phyloP scores from a whole-genome alignment of 2,113 vertebrate genomes.

The Platycercus adscitus region DNA sequence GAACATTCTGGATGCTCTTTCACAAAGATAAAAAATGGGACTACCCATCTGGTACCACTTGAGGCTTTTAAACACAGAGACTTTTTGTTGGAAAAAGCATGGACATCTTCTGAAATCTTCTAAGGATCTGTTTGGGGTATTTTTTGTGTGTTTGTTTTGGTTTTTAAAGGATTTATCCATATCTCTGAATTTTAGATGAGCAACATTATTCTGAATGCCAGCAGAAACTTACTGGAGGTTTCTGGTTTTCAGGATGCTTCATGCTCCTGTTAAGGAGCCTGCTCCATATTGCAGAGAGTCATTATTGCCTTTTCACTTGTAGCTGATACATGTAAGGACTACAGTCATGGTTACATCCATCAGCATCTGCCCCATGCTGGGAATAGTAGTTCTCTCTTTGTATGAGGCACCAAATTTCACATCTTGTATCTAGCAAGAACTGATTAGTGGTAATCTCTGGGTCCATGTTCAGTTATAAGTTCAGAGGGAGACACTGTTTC shows the following conservation, averaged over 20 bases:
- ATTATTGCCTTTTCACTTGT: neutral
- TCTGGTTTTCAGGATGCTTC: neutral
- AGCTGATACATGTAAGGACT: neutral
- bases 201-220: neutral
- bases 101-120: neutral
- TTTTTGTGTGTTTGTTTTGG: neutral
- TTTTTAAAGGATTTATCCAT: neutral
- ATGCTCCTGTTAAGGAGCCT: neutral
- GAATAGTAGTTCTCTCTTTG: neutral
- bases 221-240: neutral
- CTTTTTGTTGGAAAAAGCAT: neutral
- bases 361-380: neutral
- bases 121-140: neutral
- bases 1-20: constrained; percentile 41
- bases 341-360: neutral
- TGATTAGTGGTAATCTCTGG: neutral
- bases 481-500: neutral
- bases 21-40: neutral
- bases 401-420: neutral
- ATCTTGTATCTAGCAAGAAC: neutral
- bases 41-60: constrained; percentile 26
- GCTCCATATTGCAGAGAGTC: neutral
- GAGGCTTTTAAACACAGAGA: neutral
- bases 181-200: neutral
- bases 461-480: neutral